Percentiles rank a stretch among this genome's conserved stretches.
Conservation (phyloP, 37 sponge, comb jelly and placozoan genomes). For the Bolinopsis microptera region DNA sequence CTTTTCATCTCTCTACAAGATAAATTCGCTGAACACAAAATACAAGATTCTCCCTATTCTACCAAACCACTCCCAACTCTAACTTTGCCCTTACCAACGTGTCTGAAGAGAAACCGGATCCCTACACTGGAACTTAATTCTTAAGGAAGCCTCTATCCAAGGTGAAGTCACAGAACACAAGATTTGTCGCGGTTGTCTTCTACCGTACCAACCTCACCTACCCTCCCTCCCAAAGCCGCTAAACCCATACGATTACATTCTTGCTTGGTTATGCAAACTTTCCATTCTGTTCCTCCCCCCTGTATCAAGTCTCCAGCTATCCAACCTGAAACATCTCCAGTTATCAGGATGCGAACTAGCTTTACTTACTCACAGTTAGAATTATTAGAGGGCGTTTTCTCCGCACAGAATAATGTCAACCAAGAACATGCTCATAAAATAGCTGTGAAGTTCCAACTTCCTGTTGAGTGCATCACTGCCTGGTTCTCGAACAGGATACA, state of each 20-base stretch:
- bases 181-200: too few relatives aligned
- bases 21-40: too few relatives aligned
- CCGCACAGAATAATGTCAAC: neutral
- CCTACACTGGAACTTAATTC: too few relatives aligned
- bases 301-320: too few relatives aligned
- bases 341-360: slow-evolving; percentile 20
- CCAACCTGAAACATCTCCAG: neutral
- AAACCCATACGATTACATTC: neutral
- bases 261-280: neutral
- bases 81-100: too few relatives aligned
- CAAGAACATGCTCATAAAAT: neutral
- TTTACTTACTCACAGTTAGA: slow-evolving; percentile 14
- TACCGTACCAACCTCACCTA: neutral
- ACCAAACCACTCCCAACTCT: too few relatives aligned
- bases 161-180: too few relatives aligned
- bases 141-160: too few relatives aligned
- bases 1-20: too few relatives aligned
- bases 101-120: too few relatives aligned
- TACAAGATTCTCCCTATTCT: too few relatives aligned
- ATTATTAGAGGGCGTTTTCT: neutral
- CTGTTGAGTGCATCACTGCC: neutral
- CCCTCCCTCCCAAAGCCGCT: neutral
- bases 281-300: neutral
- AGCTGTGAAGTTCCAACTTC: neutral
- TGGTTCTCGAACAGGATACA: slow-evolving; percentile 1